phyloP scores from a whole-genome alignment of 1,140 invertebrate genomes.

The Drosophila pallidifrons region DNA sequence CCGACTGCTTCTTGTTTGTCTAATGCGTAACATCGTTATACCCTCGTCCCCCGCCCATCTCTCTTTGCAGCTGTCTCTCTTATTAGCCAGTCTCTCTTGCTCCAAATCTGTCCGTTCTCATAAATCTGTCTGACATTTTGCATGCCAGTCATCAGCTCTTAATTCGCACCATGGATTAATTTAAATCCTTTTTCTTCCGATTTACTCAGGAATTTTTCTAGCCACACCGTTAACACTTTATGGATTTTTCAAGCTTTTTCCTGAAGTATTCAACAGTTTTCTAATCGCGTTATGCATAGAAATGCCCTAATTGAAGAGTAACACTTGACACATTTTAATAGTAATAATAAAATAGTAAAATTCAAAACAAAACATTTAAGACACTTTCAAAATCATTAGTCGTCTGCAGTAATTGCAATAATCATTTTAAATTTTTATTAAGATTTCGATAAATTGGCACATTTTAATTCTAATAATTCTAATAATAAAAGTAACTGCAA shows the following conservation, averaged over 20 bases:
- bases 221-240: conserved; percentile 20
- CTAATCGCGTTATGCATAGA: not conserved
- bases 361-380: no score
- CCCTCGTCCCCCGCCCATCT: conserved; percentile 22
- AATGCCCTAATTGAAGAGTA: not conserved
- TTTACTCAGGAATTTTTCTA: conserved; percentile 36
- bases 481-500: no score
- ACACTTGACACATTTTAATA: no score
- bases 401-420: no score
- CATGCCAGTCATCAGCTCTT: conserved; percentile 76
- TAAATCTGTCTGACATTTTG: conserved; percentile 80
- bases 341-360: no score
- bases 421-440: no score
- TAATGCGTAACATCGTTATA: conserved; percentile 80
- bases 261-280: not conserved
- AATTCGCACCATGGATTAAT: conserved; percentile 71
- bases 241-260: conserved; percentile 26
- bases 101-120: conserved; percentile 81
- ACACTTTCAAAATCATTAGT: no score
- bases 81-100: conserved; percentile 47
- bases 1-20: conserved; percentile 77
- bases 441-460: no score
- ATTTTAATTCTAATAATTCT: no score
- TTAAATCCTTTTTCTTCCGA: conserved; percentile 57
- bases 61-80: conserved; percentile 44